These are phyloP conservation scores for Virgularia gustaviana DNA, from an alignment of 92 coral and sea anemone species.

Conservation along the genomic window DNA sequence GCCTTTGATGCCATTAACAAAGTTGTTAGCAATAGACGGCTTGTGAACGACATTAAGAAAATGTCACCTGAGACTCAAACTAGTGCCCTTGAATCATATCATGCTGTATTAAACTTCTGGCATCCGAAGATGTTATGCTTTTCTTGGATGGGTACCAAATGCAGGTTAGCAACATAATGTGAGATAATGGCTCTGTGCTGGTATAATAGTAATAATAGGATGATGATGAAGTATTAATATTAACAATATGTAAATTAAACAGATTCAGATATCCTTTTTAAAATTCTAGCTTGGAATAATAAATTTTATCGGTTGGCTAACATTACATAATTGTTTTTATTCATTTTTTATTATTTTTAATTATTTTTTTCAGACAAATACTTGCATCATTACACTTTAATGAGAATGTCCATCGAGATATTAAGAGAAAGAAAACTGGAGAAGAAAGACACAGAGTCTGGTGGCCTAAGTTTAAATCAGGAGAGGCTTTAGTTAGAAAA, in stretches of 20 bases:
- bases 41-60: slow-evolving; percentile 51
- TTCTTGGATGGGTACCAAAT: slow-evolving; percentile 57
- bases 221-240: background rate
- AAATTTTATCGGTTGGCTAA: background rate
- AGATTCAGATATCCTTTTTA: too few relatives aligned
- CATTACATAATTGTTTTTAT: background rate
- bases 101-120: slow-evolving; percentile 67
- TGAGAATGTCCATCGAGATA: slow-evolving; percentile 9
- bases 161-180: slow-evolving; percentile 39
- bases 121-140: slow-evolving; percentile 66
- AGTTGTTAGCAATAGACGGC: slow-evolving; percentile 35
- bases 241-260: too few relatives aligned
- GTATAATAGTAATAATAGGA: background rate
- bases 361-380: background rate
- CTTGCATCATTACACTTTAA: slow-evolving; percentile 15
- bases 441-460: background rate
- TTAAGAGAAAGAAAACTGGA: slow-evolving; percentile 6
- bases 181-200: background rate
- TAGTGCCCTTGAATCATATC: slow-evolving; percentile 66
- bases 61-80: slow-evolving; percentile 65
- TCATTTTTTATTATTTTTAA: background rate
- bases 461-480: slow-evolving; percentile 21
- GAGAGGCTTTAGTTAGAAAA: slow-evolving; percentile 27
- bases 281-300: background rate
- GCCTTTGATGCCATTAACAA: slow-evolving; percentile 46